Conservation (phyloP, 2,888 invertebrate species). For the Pardosa pseudoannulata region DNA sequence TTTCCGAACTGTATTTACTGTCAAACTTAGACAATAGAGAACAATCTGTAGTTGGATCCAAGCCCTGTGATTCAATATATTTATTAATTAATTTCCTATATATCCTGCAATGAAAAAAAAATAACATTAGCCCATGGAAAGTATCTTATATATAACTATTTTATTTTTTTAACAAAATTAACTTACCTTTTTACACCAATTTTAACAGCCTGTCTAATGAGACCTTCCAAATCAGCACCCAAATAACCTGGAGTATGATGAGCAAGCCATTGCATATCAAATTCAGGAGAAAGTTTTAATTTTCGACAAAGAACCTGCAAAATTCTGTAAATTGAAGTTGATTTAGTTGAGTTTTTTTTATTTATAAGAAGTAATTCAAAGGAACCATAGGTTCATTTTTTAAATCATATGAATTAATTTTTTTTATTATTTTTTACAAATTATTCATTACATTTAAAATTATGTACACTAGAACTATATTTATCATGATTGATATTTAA, state of each 20-base stretch:
- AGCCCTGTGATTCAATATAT: neutral
- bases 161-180: no score
- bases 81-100: neutral
- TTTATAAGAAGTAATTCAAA: no score
- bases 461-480: no score
- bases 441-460: no score
- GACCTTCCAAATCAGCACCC: conserved; percentile 92
- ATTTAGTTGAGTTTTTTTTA: no score
- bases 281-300: conserved; percentile 83
- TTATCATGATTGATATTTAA: no score
- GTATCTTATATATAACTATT: no score
- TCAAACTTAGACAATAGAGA: neutral
- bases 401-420: no score
- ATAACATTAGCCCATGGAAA: no score
- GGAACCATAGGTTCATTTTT: no score
- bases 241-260: conserved; percentile 95
- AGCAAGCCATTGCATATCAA: conserved; percentile 86
- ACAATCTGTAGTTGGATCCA: neutral
- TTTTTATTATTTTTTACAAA: no score
- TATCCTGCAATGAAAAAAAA: neutral
- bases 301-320: conserved; percentile 84
- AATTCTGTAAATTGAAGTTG: conserved; percentile 81
- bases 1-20: no score
- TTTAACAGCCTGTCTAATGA: conserved; percentile 90
- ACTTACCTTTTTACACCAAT: conserved; percentile 34